A percentile compares a stretch with the other conserved stretches of the same genome.
Evolutionary conservation across 2,797 vertebrate genomes (phyloP).

Genomic region (Pseudochirops corinnae): DNA sequence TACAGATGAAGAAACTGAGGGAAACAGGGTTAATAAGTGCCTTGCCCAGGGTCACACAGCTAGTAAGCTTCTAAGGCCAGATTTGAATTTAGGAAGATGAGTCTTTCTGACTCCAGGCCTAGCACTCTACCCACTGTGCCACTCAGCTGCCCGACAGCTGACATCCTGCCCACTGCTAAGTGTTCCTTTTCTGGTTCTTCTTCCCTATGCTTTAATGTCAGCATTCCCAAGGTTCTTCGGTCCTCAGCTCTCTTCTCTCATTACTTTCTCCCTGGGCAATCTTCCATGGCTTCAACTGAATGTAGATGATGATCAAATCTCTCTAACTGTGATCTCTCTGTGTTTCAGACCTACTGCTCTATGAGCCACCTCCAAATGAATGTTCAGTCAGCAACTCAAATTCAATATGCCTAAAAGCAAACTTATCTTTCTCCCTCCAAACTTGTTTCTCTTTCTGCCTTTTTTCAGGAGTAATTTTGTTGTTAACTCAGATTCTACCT

Average conservation of each 20-base stretch:
- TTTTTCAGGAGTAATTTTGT: background rate
- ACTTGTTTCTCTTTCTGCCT: background rate
- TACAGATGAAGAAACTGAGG: too few relatives aligned
- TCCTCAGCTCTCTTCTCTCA: background rate
- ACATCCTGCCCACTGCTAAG: background rate
- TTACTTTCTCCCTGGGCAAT: background rate
- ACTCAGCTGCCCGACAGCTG: background rate
- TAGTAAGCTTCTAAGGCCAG: background rate
- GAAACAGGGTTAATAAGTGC: too few relatives aligned
- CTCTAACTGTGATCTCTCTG: background rate
- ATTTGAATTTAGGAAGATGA: background rate
- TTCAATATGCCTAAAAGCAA: background rate
- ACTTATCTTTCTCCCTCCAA: background rate
- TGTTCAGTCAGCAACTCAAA: background rate
- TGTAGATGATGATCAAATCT: background rate
- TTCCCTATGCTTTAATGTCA: background rate
- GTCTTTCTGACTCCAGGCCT: background rate
- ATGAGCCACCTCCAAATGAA: background rate
- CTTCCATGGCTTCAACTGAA: background rate
- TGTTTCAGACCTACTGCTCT: background rate
- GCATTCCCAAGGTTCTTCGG: background rate
- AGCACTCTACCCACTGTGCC: background rate
- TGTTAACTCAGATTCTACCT: background rate
- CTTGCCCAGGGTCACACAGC: too few relatives aligned
- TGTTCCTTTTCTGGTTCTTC: background rate